Evolutionary conservation across 2,888 invertebrate species (phyloP).

Genomic region (Ochlodes sylvanus): DNA sequence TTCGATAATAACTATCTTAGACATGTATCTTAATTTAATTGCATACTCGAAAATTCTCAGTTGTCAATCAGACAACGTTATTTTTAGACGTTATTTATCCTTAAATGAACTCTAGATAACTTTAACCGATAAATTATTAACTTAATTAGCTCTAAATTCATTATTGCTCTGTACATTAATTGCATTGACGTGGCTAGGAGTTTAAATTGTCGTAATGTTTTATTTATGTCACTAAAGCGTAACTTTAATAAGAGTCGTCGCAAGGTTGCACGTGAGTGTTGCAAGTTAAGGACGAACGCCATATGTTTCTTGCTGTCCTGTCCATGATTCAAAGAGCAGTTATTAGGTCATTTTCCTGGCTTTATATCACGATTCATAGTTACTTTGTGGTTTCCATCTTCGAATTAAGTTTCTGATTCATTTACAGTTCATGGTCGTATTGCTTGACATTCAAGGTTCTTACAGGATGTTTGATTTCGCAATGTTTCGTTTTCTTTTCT

Average conservation of each 20-base stretch:
- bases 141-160: too few species aligned
- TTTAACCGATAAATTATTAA: too few species aligned
- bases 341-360: constrained; percentile 21
- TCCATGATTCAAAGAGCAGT: constrained; percentile 21
- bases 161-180: constrained; percentile 8
- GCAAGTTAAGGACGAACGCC: constrained; percentile 41
- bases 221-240: constrained; percentile 46
- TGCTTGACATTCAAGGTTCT: background rate
- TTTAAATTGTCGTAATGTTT: constrained; percentile 47
- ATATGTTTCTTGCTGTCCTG: constrained; percentile 35
- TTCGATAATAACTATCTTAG: too few species aligned
- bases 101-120: too few species aligned
- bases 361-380: constrained; percentile 3
- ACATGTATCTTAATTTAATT: too few species aligned
- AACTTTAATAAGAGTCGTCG: constrained; percentile 35
- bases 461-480: background rate
- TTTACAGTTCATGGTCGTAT: background rate
- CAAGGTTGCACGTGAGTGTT: constrained; percentile 42
- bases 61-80: too few species aligned
- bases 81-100: too few species aligned
- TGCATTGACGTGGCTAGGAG: constrained; percentile 3
- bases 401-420: background rate
- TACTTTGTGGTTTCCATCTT: constrained; percentile 10
- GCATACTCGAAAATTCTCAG: too few species aligned
- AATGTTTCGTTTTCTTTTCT: background rate